Base-by-base conservation (phyloP, 2,888 invertebrate genomes). In the Sinelater perroti region DNA sequence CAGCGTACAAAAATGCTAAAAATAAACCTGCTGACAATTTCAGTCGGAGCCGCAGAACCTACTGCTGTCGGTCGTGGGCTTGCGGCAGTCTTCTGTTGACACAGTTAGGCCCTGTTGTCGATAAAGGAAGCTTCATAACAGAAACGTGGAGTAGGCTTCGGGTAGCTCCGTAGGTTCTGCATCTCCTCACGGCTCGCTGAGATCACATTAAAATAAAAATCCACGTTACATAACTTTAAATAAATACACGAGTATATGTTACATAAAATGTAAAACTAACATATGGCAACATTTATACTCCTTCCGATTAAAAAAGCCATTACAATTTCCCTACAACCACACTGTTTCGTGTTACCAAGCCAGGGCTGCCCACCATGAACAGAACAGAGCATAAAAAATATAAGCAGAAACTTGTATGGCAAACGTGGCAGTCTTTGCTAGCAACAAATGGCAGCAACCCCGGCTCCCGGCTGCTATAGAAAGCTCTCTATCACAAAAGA, bases 401-500 rank as follows among this genome's bases (percentile, higher is more conserved):
- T 21, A 13, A 49, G 36, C 17, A n/a, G n/a, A n/a, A n/a, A n/a
- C n/a, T n/a, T n/a, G n/a, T n/a, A n/a, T n/a, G n/a, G n/a, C n/a
- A n/a, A n/a, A n/a, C 14, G 11, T 35, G 21, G 20, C 47, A 30
- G 33, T 33, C 16, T 35, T 18, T 24, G n/a, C 5, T 21, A 35
- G 13, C 36, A 17, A 49, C 13, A 35, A 35, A 20, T 35, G 2
- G 18, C 8, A 6, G 18, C 28, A 45, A 53, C 44, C 35, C 50
- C 31, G 50, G 45, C 47, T 47, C 33, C 36, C 16, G 24, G 26
- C 40, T 53, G 20, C 60, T 60, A 60, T 28, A 33, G 17, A 52
- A 56, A 60, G 50, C 56, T 42, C n/a, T 38, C 56, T 60, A 60
- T 60, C 60, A 60, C 60, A 60, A 60, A 56, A 49, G 16, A 49